A percentile compares a stretch with the other conserved stretches of the same genome.
These are phyloP conservation scores for Gerris lacustris DNA, from an alignment of 2,888 invertebrate species.

Conservation along the genomic window DNA sequence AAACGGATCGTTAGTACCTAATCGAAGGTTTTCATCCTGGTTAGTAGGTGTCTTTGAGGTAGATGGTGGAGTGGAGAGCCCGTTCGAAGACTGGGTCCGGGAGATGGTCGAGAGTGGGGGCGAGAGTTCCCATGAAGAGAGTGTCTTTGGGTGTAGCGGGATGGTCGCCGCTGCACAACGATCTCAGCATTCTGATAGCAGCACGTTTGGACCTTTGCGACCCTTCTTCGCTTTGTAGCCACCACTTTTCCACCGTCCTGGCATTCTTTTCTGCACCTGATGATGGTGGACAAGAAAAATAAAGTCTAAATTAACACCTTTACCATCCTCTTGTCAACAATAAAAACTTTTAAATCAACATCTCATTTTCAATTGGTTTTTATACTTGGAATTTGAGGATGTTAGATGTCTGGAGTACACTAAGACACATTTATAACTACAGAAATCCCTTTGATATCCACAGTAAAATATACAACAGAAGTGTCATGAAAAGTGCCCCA, in stretches of 20 bases:
- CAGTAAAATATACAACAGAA: too few species aligned
- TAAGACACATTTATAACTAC: too few species aligned
- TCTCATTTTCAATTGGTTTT: too few species aligned
- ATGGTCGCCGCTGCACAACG: neutral
- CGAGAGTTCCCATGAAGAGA: neutral
- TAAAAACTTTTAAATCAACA: neutral
- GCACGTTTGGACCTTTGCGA: neutral
- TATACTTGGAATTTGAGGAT: too few species aligned
- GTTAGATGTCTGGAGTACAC: too few species aligned
- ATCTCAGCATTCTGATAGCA: constrained; percentile 1
- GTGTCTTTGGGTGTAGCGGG: neutral
- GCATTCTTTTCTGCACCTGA: neutral
- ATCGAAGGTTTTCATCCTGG: too few species aligned
- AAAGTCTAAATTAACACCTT: neutral
- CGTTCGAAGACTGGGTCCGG: neutral
- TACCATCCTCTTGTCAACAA: neutral
- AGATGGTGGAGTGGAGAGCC: neutral
- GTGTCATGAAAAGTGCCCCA: too few species aligned
- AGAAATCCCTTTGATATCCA: too few species aligned
- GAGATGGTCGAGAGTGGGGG: neutral
- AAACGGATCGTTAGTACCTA: neutral
- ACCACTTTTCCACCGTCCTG: neutral
- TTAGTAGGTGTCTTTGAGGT: too few species aligned
- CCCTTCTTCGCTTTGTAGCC: neutral
- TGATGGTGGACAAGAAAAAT: neutral